These are phyloP conservation scores for Leptothorax acervorum DNA, from an alignment of 2,888 invertebrate species.

Conservation along the genomic window DNA sequence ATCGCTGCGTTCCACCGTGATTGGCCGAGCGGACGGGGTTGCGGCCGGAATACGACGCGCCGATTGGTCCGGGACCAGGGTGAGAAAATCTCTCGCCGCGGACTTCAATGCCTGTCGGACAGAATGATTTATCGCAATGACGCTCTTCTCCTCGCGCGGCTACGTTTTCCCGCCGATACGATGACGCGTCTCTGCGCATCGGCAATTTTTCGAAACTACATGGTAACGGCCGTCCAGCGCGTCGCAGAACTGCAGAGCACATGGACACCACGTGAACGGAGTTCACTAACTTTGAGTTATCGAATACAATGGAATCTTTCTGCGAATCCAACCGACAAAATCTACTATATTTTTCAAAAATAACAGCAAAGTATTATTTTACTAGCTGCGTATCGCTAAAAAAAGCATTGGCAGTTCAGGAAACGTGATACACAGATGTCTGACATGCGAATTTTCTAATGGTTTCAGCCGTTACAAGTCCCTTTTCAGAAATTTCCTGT, in stretches of 20 bases:
- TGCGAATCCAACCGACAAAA: background rate
- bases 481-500: background rate
- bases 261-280: background rate
- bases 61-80: constrained; percentile 70
- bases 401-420: background rate
- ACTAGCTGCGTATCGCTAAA: too few species aligned
- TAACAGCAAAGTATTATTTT: background rate
- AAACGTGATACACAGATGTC: background rate
- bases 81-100: constrained; percentile 75
- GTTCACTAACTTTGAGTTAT: background rate
- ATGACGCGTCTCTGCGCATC: background rate
- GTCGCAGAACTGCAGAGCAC: background rate
- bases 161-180: constrained; percentile 30
- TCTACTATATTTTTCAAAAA: background rate
- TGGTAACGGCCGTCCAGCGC: background rate
- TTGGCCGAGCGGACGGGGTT: constrained; percentile 67
- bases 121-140: constrained; percentile 82
- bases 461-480: background rate
- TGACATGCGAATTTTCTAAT: background rate
- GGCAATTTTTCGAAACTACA: constrained; percentile 1
- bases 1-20: constrained; percentile 62
- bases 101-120: constrained; percentile 80
- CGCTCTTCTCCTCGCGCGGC: constrained; percentile 67
- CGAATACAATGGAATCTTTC: background rate
- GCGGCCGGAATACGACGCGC: constrained; percentile 55